Conservation (phyloP, 2,888 invertebrate species). For the Drosophila parthenogenetica region DNA sequence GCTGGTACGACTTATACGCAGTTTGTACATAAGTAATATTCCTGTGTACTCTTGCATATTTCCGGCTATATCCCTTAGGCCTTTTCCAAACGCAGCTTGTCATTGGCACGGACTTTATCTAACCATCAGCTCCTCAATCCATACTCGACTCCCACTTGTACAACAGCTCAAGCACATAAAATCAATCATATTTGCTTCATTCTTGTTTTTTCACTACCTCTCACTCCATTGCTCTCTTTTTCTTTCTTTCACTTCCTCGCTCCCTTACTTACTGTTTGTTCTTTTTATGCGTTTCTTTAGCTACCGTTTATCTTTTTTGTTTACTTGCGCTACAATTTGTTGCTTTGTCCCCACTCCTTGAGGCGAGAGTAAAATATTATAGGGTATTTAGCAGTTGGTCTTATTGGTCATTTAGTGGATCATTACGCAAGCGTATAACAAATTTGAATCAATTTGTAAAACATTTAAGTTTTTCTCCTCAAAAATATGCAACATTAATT, state of each 20-base stretch:
- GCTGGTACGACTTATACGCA: slow-evolving; percentile 17
- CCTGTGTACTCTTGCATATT: slow-evolving; percentile 68
- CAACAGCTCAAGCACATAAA: slow-evolving; percentile 69
- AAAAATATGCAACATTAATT: slow-evolving; percentile 79
- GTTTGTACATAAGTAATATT: slow-evolving; percentile 66
- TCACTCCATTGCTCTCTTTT: background rate
- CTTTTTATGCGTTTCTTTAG: slow-evolving; percentile 15
- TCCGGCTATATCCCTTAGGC: slow-evolving; percentile 59
- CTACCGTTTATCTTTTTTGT: slow-evolving; percentile 34
- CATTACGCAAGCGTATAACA: slow-evolving; percentile 55
- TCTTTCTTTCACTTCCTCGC: slow-evolving; percentile 19
- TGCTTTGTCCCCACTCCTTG: slow-evolving; percentile 34
- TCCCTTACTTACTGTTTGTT: background rate
- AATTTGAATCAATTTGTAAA: slow-evolving; percentile 72
- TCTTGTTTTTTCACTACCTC: slow-evolving; percentile 25
- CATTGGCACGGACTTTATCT: slow-evolving; percentile 42
- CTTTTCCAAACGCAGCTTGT: slow-evolving; percentile 38
- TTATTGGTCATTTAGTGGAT: slow-evolving; percentile 7
- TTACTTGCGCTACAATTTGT: slow-evolving; percentile 62
- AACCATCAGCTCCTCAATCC: slow-evolving; percentile 25
- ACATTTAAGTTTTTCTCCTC: slow-evolving; percentile 64
- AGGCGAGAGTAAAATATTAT: slow-evolving; percentile 14
- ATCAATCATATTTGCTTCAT: slow-evolving; percentile 77
- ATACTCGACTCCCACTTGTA: slow-evolving; percentile 21
- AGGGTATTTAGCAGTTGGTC: slow-evolving; percentile 42